Base-by-base conservation (phyloP, 2,797 vertebrate genomes). In the Megalops cyprinoides region DNA sequence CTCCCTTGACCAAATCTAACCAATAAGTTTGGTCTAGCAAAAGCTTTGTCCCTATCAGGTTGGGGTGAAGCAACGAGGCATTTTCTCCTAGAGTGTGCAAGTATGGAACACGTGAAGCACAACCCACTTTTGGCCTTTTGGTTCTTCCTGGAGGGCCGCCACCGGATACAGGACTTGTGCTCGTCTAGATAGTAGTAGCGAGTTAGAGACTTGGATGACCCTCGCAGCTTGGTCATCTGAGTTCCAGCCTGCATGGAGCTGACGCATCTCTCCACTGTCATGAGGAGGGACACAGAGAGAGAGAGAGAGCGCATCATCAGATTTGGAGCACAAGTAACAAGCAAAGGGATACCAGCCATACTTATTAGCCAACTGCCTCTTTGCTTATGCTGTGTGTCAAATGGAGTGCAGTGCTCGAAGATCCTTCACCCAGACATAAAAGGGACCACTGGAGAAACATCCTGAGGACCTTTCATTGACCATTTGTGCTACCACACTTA, bases 71-170 rank as follows among this genome's bases (percentile, higher is more conserved):
- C 34, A 20, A 37, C 34, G 31, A n/a, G 1, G 10, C 14, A 18
- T 23, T 71, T 71, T 15, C 18, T 7, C 65, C 5, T 23, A 18
- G 67, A 5, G 10, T 23, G 9, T 2, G 18, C 4, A 37, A 15
- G 14, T 34, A 18, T 3, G 65, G 62, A 4, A 14, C 31, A 37
- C 31, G 4, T 3, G 18, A 23, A 55, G 31, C 23, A 55, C 12
- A 62, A 95, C 97, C 98, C 91, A 99, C 98, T 99, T 91, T 99
- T 99, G 85, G 98, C 98, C 86, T 97, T 98, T 89, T 99, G 97
- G 1, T 97, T 98, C 91, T 99, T 99, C 69, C 98, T 95, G 0
- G 98, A 99, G 0, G 98, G 98, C 85, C 97, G 94, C 98, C 98
- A 99, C 86, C 98, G 96, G 85, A 99, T 96, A 84, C 97, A 99